A percentile compares a stretch with the other conserved stretches of the same genome.
Conservation (phyloP, 2,113 vertebrate species). For the Notothenia coriiceps region DNA sequence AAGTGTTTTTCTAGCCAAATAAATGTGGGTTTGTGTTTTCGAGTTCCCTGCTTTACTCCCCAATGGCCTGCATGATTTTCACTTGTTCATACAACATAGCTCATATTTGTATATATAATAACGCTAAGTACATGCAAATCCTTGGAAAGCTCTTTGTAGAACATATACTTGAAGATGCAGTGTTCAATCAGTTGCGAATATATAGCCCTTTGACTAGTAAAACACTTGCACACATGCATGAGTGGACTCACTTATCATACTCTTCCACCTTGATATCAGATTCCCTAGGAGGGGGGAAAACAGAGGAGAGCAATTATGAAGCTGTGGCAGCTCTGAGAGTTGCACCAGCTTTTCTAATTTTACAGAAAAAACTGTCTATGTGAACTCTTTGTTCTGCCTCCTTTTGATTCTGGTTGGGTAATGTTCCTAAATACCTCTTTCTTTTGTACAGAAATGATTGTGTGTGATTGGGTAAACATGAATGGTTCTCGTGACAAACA, state of each 20-base stretch:
- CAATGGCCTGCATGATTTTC: constrained; percentile 53
- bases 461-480: constrained; percentile 48
- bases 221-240: neutral
- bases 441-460: constrained; percentile 38
- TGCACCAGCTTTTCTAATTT: constrained; percentile 70
- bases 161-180: constrained; percentile 37
- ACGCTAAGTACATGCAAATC: constrained; percentile 56
- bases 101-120: constrained; percentile 59
- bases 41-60: constrained; percentile 15
- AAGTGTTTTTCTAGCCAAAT: constrained; percentile 50
- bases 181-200: constrained; percentile 34
- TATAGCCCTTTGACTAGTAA: constrained; percentile 34
- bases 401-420: constrained; percentile 55
- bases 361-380: constrained; percentile 66
- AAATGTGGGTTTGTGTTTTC: constrained; percentile 55
- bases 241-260: constrained; percentile 45
- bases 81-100: constrained; percentile 45
- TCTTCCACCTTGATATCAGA: constrained; percentile 61
- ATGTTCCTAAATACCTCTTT: constrained; percentile 62
- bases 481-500: constrained; percentile 44
- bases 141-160: constrained; percentile 29
- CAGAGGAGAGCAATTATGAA: constrained; percentile 43
- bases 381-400: constrained; percentile 68
- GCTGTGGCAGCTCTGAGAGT: constrained; percentile 53
- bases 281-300: constrained; percentile 25